Percentiles rank a stretch among this genome's conserved stretches.
phyloP scores from a whole-genome alignment of 2,113 vertebrate genomes.

The Ageneiosus marmoratus region DNA sequence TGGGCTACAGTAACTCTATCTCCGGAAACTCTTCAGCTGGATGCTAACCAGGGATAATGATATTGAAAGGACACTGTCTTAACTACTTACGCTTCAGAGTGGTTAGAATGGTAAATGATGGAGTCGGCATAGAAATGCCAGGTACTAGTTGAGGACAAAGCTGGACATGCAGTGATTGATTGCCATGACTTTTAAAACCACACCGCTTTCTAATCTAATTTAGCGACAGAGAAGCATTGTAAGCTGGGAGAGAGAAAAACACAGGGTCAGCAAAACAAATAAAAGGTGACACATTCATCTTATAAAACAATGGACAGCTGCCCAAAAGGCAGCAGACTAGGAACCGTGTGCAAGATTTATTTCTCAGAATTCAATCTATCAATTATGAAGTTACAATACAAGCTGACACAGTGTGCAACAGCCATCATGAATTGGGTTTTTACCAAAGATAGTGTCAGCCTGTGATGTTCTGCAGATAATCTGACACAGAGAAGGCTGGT shows the following conservation, averaged over 20 bases:
- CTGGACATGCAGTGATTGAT: slow-evolving; percentile 12
- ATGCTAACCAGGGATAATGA: slow-evolving; percentile 42
- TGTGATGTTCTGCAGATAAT: not conserved
- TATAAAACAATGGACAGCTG: slow-evolving; percentile 27
- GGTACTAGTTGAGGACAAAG: slow-evolving; percentile 1
- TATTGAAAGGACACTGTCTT: slow-evolving; percentile 31
- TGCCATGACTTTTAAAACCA: slow-evolving; percentile 39
- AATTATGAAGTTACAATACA: slow-evolving; percentile 12
- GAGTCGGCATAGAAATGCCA: not conserved
- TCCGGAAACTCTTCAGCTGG: slow-evolving; percentile 16
- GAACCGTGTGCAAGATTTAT: not conserved
- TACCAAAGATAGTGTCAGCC: not conserved
- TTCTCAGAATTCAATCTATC: slow-evolving; percentile 5
- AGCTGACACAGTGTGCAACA: not conserved
- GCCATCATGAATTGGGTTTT: not conserved
- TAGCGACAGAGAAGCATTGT: slow-evolving; percentile 14
- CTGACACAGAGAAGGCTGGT: not conserved
- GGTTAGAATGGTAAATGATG: not conserved
- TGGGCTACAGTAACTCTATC: slow-evolving; percentile 63
- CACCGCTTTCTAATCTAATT: slow-evolving; percentile 35
- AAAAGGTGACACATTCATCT: slow-evolving; percentile 40
- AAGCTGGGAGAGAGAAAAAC: not conserved
- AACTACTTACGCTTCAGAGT: slow-evolving; percentile 11
- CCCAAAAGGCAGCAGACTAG: slow-evolving; percentile 24
- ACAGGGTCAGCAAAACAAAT: slow-evolving; percentile 23